Percentiles rank a stretch among this genome's conserved stretches.
phyloP scores from a whole-genome alignment of 1,140 invertebrate genomes.

The Dendrolimus punctatus region DNA sequence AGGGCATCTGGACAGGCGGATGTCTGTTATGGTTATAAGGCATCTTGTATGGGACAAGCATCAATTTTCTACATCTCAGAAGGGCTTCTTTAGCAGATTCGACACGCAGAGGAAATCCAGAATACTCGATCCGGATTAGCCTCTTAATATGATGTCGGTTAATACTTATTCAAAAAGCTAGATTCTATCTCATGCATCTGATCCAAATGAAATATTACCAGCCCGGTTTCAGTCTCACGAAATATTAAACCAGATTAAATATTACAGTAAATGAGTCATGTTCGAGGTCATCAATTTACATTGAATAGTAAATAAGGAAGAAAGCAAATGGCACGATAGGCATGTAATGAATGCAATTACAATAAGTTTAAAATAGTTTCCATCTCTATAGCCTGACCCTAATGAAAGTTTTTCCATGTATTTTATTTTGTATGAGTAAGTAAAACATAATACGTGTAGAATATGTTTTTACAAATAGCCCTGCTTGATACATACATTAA shows the following conservation, averaged over 20 bases:
- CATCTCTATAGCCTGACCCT: too few species aligned
- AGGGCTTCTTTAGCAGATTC: neutral
- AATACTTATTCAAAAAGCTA: constrained; percentile 34
- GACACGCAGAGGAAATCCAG: constrained; percentile 10
- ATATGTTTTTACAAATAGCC: too few species aligned
- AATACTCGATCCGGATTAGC: constrained; percentile 22
- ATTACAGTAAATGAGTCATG: constrained; percentile 31
- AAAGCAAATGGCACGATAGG: too few species aligned
- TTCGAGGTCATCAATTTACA: neutral
- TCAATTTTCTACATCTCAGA: constrained; percentile 4
- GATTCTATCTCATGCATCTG: constrained; percentile 40
- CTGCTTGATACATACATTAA: too few species aligned
- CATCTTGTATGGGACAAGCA: constrained; percentile 10
- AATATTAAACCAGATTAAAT: constrained; percentile 39
- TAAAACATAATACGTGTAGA: too few species aligned
- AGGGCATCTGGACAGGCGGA: constrained; percentile 2
- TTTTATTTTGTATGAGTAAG: too few species aligned
- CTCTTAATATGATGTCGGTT: constrained; percentile 35
- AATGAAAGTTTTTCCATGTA: too few species aligned
- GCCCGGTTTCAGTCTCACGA: constrained; percentile 30
- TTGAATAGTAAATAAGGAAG: too few species aligned
- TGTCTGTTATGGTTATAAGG: constrained; percentile 7
- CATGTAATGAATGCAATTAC: too few species aligned
- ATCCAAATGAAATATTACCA: constrained; percentile 47
- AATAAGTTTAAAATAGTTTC: too few species aligned